These are phyloP conservation scores for Pachymerium ferrugineum DNA, from an alignment of 2,888 invertebrate genomes.

Conservation along the genomic window DNA sequence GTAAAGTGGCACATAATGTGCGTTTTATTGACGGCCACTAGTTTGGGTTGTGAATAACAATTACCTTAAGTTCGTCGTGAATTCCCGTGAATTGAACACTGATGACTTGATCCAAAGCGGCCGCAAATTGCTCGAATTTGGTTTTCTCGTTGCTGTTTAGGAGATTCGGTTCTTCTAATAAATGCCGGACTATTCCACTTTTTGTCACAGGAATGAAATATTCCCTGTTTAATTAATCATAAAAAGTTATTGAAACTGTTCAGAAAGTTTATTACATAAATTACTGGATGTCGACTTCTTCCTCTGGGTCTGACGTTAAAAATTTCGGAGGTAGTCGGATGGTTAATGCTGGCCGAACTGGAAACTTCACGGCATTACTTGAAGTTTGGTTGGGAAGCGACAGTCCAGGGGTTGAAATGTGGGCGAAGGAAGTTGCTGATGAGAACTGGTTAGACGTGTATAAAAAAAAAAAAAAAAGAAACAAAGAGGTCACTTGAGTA, in stretches of 20 bases:
- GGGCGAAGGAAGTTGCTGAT: neutral
- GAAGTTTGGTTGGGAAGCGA: neutral
- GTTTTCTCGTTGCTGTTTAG: conserved; percentile 30
- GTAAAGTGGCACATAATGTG: neutral
- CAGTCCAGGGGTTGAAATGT: neutral
- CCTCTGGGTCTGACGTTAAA: conserved; percentile 2
- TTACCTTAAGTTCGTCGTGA: conserved; percentile 30
- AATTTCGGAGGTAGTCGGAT: conserved; percentile 15
- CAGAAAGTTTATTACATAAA: neutral
- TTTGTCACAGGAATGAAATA: conserved; percentile 31
- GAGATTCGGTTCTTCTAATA: conserved; percentile 29
- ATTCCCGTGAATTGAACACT: neutral
- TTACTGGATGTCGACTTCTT: conserved; percentile 10
- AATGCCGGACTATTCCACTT: conserved; percentile 25
- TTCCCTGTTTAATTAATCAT: conserved; percentile 4
- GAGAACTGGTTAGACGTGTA: neutral
- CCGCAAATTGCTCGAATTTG: conserved; percentile 7
- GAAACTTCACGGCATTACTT: neutral
- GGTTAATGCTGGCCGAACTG: neutral
- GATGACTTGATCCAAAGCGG: conserved; percentile 16
- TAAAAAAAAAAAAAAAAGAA: neutral
- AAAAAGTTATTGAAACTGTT: neutral
- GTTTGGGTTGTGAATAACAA: neutral
- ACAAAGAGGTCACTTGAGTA: too few species aligned
- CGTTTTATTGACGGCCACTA: neutral